Base-by-base conservation (phyloP, 2,797 vertebrate genomes). In the Gallinago stenura region DNA sequence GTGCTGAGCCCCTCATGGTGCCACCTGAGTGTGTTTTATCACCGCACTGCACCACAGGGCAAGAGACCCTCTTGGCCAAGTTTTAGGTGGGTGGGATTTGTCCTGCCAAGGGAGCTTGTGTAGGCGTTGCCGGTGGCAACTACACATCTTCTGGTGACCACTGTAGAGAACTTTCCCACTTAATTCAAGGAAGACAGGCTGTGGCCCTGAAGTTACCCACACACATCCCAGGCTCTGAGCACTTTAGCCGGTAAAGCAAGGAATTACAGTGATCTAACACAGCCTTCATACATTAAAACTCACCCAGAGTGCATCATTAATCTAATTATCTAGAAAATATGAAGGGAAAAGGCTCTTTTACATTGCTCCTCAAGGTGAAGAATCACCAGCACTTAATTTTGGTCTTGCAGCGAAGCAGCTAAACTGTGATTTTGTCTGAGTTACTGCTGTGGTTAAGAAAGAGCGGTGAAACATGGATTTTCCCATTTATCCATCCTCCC, bases 241-340 rank as follows among this genome's bases (percentile, higher is more conserved):
- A 65, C 10, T 18, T 79, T 12, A 25, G 43, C 64, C 33, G 66
- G 45, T 14, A 76, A 56, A 90, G 75, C n/a, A 28, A 65, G 24
- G 79, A 85, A 88, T 81, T 91, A 43, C 66, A 33, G 76, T 39
- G 86, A 76, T 84, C 70, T 93, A 78, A 83, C 46, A 10, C 15
- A 87, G 82, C 92, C 71, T 85, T 79, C 77, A 26, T 33, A 37
- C 83, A 81, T 9, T 57, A 53, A 57, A 83, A 69, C 87, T 39
- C 90, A 82, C 92, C 93, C 78, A 30, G 68, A 91, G 75, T 2
- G 22, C 76, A 35, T 43, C 80, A 65, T 35, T 85, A 18, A 72
- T 87, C 86, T 76, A 66, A 87, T 64, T 89, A 95, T 48, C 65
- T 77, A 79, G 90, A 41, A 95, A 90, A 86, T 8, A 73, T 15